A percentile compares a stretch with the other conserved stretches of the same genome.
Evolutionary conservation across 2,888 invertebrate species (phyloP).

Genomic region (Lampropteryx suffumata): DNA sequence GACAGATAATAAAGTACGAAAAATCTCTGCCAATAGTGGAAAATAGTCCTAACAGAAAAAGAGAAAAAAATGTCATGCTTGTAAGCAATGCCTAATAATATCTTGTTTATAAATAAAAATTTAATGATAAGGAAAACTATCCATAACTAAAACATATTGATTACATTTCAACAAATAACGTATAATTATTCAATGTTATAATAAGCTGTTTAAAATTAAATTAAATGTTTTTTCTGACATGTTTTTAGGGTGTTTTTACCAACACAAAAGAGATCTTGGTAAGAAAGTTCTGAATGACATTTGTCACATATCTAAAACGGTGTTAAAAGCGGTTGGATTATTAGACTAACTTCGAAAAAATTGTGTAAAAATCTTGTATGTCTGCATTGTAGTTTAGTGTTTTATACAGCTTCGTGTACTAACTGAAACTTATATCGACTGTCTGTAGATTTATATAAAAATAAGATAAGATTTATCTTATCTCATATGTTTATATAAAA

Average conservation of each 20-base stretch:
- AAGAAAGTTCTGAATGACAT: not conserved
- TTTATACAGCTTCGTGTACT: conserved; percentile 33
- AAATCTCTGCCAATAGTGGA: not conserved
- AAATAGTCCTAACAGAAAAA: not conserved
- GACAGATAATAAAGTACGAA: not conserved
- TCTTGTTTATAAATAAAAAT: not conserved
- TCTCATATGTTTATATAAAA: conserved; percentile 21
- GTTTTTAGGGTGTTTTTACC: too few species aligned
- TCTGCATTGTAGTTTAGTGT: conserved; percentile 29
- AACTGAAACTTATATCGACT: conserved; percentile 34
- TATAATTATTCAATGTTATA: conserved; percentile 20
- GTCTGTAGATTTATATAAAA: conserved; percentile 32
- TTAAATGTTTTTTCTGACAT: conserved; percentile 21
- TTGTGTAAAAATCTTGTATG: conserved; percentile 28
- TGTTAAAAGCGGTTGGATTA: conserved; percentile 9
- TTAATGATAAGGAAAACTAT: conserved; percentile 36
- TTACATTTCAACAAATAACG: conserved; percentile 32
- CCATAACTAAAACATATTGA: conserved; percentile 38
- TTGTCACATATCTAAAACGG: conserved; percentile 18
- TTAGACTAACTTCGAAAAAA: conserved; percentile 9
- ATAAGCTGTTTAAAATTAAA: conserved; percentile 26
- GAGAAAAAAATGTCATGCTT: not conserved
- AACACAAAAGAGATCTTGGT: too few species aligned
- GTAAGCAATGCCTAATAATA: conserved; percentile 6
- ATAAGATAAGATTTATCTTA: conserved; percentile 21